A percentile compares a stretch with the other conserved stretches of the same genome.
phyloP scores from a whole-genome alignment of 2,113 vertebrate genomes.

The Gymnobelideus leadbeateri region DNA sequence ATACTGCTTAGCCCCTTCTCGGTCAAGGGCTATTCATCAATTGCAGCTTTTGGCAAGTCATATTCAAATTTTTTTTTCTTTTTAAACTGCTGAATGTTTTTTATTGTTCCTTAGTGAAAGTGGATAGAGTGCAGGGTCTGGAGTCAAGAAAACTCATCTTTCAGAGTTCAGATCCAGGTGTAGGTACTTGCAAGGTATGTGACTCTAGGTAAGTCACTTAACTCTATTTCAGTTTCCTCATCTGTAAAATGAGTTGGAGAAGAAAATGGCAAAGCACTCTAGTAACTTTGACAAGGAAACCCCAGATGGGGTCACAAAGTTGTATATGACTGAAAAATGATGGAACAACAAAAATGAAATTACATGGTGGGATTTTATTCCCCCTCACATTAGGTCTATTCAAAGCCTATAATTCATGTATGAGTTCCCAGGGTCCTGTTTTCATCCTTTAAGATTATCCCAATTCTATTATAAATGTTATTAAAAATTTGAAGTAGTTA shows the following conservation, averaged over 20 bases:
- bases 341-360: not conserved
- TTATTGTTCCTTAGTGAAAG: not conserved
- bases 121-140: no score
- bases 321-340: not conserved
- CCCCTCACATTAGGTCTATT: no score
- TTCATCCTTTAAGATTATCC: not conserved
- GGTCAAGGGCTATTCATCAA: not conserved
- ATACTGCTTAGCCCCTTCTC: not conserved
- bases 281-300: not conserved
- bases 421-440: not conserved
- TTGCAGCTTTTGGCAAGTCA: not conserved
- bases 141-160: not conserved
- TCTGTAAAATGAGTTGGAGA: not conserved
- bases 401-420: slow-evolving; percentile 21
- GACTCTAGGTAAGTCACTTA: not conserved
- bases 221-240: not conserved
- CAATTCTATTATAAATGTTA: not conserved
- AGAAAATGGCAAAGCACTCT: not conserved
- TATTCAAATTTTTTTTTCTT: not conserved
- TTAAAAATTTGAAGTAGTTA: not conserved
- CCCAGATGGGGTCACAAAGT: not conserved
- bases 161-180: not conserved
- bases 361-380: not conserved
- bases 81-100: not conserved
- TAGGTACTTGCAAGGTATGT: not conserved